Evolutionary conservation across 2,888 invertebrate species (phyloP), one percentile per base, ranked within the genome.

Genomic region (Raillietiella orientalis): DNA sequence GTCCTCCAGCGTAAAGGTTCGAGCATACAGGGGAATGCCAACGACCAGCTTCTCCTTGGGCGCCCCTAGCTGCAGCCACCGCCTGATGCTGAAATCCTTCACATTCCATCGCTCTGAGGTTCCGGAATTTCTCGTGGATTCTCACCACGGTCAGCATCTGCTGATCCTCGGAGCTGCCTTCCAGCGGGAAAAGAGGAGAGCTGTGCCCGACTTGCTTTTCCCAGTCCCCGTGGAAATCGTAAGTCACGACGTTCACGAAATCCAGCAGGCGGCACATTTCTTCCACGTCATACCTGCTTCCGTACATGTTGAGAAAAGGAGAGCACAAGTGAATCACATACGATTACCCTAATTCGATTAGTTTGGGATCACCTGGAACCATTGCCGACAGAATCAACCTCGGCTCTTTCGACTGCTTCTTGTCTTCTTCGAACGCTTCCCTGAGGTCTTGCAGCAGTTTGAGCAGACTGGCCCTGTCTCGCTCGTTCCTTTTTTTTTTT

Each of bases 211-310:
- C 77, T 33, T 72, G 70, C 30, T 75, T 57, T 43, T 82, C 79
- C 79, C 79, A 82, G 42, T 77, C 75, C 0, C 82, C 82, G 41
- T 79, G 79, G 58, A 82, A 82, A 44, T 82, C 82, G 41, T 82
- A 84, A 0, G 79, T 77, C 79, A 82, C 79, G 6, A 82, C 69
- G 43, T 79, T 82, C 42, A 82, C 75, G 42, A 71, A 77, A 48
- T 84, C 82, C 40, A 82, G 53, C 42, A 75, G 82, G 50, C 82
- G 82, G 4, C 77, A 67, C 34, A 84, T 74, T 48, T 82, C 82
- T 1, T 74, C 72, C 1, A 82, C 79, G 38, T 82, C 82, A 37
- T 82, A 82, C 4, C 55, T 56, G 34, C n/a, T 17, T 6, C n/a
- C 19, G 19, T 6, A 17, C 19, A 17, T 8, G 4, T 6, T 10